Evolutionary conservation across 2,113 vertebrate species (phyloP).

Genomic region (Hassar affinis): DNA sequence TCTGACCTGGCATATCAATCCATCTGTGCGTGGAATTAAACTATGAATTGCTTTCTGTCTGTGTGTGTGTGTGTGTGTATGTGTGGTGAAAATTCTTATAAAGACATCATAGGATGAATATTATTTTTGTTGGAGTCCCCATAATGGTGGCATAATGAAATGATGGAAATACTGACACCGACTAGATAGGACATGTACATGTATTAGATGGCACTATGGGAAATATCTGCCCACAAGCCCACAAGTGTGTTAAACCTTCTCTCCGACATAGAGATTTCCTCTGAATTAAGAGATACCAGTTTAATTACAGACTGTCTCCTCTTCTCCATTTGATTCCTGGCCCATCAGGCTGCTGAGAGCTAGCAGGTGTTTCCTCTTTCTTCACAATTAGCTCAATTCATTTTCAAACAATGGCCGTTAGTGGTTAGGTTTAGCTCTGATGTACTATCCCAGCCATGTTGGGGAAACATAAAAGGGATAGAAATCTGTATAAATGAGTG

Average conservation of each 20-base stretch:
- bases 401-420: slow-evolving; percentile 24
- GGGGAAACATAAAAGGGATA: slow-evolving; percentile 9
- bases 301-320: slow-evolving; percentile 47
- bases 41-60: neutral
- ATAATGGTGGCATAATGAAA: neutral
- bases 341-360: slow-evolving; percentile 12
- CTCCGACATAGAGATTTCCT: slow-evolving; percentile 12
- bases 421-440: slow-evolving; percentile 35
- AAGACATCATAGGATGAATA: neutral
- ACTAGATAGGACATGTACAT: too few relatives aligned
- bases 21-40: slow-evolving; percentile 27
- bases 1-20: slow-evolving; percentile 33
- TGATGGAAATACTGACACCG: neutral
- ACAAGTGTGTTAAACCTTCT: neutral
- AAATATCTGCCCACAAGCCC: slow-evolving; percentile 7
- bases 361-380: slow-evolving; percentile 48
- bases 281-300: slow-evolving; percentile 17
- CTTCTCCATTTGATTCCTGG: slow-evolving; percentile 22
- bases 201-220: too few relatives aligned
- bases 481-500: neutral
- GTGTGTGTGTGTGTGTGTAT: neutral
- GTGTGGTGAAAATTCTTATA: neutral
- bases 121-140: neutral
- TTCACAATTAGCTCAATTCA: slow-evolving; percentile 7
- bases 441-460: slow-evolving; percentile 16